Conservation (phyloP, 2,888 invertebrate genomes). For the Macrosoma leucophasiata region DNA sequence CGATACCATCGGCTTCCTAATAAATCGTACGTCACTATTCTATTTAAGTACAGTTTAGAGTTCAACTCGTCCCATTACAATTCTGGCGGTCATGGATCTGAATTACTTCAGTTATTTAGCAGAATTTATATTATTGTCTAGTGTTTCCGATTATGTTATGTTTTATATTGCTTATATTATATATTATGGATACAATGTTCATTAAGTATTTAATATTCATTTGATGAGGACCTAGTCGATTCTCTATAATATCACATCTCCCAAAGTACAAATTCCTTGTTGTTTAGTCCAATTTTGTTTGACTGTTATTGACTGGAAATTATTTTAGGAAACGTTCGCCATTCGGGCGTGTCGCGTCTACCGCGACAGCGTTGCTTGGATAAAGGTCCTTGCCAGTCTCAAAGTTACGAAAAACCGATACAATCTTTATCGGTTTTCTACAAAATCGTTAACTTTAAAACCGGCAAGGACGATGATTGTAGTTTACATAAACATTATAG, state of each 20-base stretch:
- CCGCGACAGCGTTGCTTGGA: conserved; percentile 22
- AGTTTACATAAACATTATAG: conserved; percentile 25
- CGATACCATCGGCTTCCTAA: conserved; percentile 45
- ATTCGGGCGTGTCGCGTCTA: conserved; percentile 24
- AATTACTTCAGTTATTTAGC: conserved; percentile 73
- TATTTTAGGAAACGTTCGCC: conserved; percentile 58
- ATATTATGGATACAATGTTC: conserved; percentile 73
- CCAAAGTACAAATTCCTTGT: conserved; percentile 78
- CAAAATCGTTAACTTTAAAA: conserved; percentile 11
- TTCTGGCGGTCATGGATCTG: conserved; percentile 49
- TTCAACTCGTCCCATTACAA: conserved; percentile 41
- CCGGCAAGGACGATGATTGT: conserved; percentile 25
- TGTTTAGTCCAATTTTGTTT: conserved; percentile 77
- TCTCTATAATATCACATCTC: conserved; percentile 75
- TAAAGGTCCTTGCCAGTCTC: too few species aligned
- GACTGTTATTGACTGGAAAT: conserved; percentile 73
- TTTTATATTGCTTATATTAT: conserved; percentile 76
- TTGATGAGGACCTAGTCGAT: conserved; percentile 76
- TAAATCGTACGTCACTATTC: conserved; percentile 28
- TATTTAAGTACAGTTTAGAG: conserved; percentile 27
- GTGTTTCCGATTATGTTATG: conserved; percentile 74
- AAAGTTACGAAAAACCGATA: too few species aligned
- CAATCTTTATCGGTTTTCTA: conserved; percentile 13
- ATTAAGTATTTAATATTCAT: conserved; percentile 75
- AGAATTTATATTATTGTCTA: conserved; percentile 74